Evolutionary conservation across 2,113 vertebrate genomes (phyloP), one percentile per base, ranked within the genome.

Genomic region (Vulpes lagopus): DNA sequence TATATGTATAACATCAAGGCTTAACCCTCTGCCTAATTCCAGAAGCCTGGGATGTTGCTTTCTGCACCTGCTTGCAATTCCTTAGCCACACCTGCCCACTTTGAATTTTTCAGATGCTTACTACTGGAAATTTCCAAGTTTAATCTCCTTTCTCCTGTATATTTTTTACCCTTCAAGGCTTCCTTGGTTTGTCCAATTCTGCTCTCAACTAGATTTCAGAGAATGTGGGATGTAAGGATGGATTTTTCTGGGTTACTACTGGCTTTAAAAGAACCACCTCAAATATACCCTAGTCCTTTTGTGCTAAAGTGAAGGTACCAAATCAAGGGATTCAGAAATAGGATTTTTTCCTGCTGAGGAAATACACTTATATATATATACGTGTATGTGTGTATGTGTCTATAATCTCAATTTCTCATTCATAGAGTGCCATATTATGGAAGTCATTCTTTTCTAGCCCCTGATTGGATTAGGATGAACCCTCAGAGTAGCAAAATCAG

Each of bases 401-500:
- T 62, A 23, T 57, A 80, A 16, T 59, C 32, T 80, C 57, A 80
- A 35, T 83, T 95, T 92, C 49, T 85, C n/a, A 57, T 79, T 62
- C 38, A 78, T 55, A 35, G 38, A 49, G 57, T 35, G 12, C 20
- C 14, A 20, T 35, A 49, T n/a, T 73, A 49, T 59, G 53, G 83
- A 79, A 80, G 35, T 35, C 30, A 71, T 57, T 94, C n/a, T 55
- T 89, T 89, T 89, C 78, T 92, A n/a, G 49, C 65, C 23, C 8
- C 25, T 71, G 49, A 94, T 0, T 89, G 83, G 91, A 79, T 89
- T 92, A 84, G 43, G 43, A 88, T 74, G 43, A 64, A 59, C 19
- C n/a, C 43, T 80, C n/a, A 74, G 32, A 91, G 73, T 87, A 82
- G 23, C 67, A 89, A 95, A 81, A 82, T 82, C 73, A 74, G 57